These are phyloP conservation scores for Denticeps clupeoides DNA, from an alignment of 2,797 vertebrate species.

Conservation along the genomic window DNA sequence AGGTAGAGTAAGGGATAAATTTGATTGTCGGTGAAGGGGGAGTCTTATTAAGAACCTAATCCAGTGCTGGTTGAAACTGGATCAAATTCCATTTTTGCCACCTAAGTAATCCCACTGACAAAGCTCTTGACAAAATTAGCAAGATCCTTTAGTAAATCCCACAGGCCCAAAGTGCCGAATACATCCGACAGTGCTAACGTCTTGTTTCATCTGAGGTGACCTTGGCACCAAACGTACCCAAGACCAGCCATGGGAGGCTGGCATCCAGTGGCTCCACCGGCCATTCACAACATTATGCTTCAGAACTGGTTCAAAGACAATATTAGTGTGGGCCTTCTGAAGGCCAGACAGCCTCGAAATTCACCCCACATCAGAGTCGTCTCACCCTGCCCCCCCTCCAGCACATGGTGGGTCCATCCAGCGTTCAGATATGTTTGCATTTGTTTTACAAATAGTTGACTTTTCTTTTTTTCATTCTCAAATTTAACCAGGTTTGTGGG, in stretches of 20 bases:
- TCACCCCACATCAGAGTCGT: constrained; percentile 19
- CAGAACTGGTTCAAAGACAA: constrained; percentile 44
- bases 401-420: background rate
- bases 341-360: constrained; percentile 36
- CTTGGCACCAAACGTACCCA: constrained; percentile 22
- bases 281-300: constrained; percentile 46
- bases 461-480: no score
- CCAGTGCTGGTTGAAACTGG: no score
- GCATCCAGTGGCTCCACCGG: constrained; percentile 32
- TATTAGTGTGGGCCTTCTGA: constrained; percentile 41
- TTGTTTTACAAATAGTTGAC: constrained; percentile 4
- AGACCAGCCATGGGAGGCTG: constrained; percentile 41
- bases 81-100: no score
- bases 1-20: no score
- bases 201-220: constrained; percentile 28
- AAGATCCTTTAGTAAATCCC: constrained; percentile 44
- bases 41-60: no score
- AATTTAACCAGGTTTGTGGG: constrained; percentile 3
- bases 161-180: constrained; percentile 25
- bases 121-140: no score
- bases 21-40: no score
- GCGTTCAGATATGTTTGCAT: constrained; percentile 5
- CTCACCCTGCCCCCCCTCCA: background rate
- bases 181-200: constrained; percentile 17
- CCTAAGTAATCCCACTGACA: no score